Evolutionary conservation across 2,113 vertebrate species (phyloP).

Genomic region (Heptranchias perlo): DNA sequence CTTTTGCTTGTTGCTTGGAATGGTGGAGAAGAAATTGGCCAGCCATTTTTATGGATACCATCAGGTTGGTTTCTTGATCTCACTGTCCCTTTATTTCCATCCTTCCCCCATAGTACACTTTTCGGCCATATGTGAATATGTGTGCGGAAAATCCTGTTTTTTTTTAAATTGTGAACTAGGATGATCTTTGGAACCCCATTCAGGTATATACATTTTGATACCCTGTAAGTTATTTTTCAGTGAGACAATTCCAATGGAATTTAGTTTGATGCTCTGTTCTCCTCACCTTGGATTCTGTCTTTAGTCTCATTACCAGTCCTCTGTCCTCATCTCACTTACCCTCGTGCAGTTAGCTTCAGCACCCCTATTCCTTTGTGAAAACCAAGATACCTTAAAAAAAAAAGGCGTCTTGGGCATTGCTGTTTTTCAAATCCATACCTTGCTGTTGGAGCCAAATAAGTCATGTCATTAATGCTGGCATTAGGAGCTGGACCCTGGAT

Average conservation of each 20-base stretch:
- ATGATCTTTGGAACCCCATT: background rate
- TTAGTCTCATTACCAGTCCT: background rate
- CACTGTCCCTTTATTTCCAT: background rate
- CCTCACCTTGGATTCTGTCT: background rate
- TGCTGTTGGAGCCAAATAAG: background rate
- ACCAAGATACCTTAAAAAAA: background rate
- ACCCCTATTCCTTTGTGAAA: background rate
- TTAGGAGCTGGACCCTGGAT: background rate
- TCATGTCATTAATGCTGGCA: background rate
- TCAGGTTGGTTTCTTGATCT: background rate
- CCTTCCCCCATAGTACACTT: background rate
- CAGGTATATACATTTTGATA: background rate
- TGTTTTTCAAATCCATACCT: background rate
- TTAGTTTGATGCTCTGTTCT: background rate
- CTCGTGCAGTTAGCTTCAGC: background rate
- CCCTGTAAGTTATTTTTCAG: background rate
- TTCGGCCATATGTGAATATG: background rate
- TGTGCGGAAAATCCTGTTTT: background rate
- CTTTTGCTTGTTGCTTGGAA: too few species aligned
- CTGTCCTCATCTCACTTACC: background rate
- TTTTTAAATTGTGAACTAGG: background rate
- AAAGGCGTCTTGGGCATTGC: background rate
- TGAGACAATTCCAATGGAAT: background rate
- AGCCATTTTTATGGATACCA: background rate
- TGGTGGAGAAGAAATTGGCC: too few species aligned